These are phyloP conservation scores for Urocitellus parryii DNA, from an alignment of 2,113 vertebrate genomes.

Conservation along the genomic window DNA sequence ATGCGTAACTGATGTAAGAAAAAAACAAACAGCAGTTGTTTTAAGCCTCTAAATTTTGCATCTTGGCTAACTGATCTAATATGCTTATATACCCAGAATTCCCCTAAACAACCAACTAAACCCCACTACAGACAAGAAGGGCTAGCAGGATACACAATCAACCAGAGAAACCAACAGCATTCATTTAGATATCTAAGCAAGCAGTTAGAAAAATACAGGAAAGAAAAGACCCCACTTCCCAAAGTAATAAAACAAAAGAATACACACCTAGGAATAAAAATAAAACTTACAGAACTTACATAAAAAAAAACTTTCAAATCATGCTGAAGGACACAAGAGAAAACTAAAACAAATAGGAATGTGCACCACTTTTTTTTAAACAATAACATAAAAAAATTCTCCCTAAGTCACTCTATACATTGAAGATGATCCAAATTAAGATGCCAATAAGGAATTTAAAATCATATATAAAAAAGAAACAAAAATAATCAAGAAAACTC, in stretches of 20 bases:
- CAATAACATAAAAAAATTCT: background rate
- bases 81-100: background rate
- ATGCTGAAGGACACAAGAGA: background rate
- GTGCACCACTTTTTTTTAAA: background rate
- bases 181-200: background rate
- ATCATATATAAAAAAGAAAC: background rate
- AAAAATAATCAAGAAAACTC: background rate
- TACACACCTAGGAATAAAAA: background rate
- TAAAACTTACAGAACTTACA: background rate
- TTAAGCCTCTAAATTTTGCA: background rate
- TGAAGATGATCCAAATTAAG: slow-evolving; percentile 4
- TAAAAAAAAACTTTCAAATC: background rate
- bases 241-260: slow-evolving; percentile 13
- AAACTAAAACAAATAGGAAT: background rate
- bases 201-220: background rate
- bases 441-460: background rate
- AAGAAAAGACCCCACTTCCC: background rate
- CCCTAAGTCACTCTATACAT: background rate
- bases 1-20: background rate
- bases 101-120: background rate
- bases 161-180: background rate
- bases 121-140: background rate
- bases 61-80: background rate
- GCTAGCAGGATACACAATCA: background rate
- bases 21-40: background rate